A percentile compares a stretch with the other conserved stretches of the same genome.
phyloP scores from a whole-genome alignment of 2,888 invertebrate species.

The Synanthedon andrenaeformis region DNA sequence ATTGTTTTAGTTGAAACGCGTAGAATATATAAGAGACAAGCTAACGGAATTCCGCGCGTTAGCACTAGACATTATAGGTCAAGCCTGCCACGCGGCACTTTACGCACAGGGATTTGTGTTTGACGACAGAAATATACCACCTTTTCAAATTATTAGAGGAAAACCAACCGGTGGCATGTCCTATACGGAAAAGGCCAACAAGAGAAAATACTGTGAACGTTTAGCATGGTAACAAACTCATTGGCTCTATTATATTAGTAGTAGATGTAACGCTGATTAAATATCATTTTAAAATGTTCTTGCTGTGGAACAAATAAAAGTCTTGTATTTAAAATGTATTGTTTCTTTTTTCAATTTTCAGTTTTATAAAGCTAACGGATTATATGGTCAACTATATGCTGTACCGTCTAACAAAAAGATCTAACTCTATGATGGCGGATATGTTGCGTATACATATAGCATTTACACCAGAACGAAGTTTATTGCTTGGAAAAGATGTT shows the following conservation, averaged over 20 bases:
- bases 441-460: conserved; percentile 67
- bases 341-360: conserved; percentile 26
- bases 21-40: conserved; percentile 43
- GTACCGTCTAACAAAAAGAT: conserved; percentile 73
- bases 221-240: conserved; percentile 74
- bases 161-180: conserved; percentile 79
- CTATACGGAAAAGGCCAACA: conserved; percentile 88
- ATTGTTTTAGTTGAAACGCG: conserved; percentile 50
- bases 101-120: conserved; percentile 81
- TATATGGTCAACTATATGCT: conserved; percentile 79
- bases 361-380: conserved; percentile 79
- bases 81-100: conserved; percentile 82
- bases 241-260: not conserved
- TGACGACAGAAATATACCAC: conserved; percentile 74
- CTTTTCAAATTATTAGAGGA: conserved; percentile 62
- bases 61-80: conserved; percentile 53
- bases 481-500: conserved; percentile 43
- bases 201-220: conserved; percentile 82
- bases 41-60: conserved; percentile 43
- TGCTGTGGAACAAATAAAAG: not conserved
- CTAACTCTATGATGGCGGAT: conserved; percentile 69
- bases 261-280: not conserved
- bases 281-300: not conserved
- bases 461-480: conserved; percentile 60
- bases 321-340: not conserved